Base-by-base conservation (phyloP, 2,797 vertebrate genomes). In the Enteromius paludinosus region DNA sequence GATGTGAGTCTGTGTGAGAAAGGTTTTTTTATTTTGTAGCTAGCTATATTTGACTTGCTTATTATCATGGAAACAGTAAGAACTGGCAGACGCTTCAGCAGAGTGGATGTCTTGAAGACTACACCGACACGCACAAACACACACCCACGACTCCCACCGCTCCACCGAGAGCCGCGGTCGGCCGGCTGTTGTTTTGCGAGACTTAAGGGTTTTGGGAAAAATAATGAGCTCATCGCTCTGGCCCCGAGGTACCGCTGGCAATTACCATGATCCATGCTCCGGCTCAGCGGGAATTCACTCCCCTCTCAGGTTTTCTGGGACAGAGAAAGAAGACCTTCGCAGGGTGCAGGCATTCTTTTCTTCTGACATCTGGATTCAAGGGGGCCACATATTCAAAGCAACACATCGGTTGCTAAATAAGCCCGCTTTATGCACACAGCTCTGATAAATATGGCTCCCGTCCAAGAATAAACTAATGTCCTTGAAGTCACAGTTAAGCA, bases 211-310 rank as follows among this genome's bases (percentile, higher is more conserved):
- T 87, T 87, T 81, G 87, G 89, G 91, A 90, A 93, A 93, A 93
- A 93, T 94, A 95, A 94, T 94, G 93, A 95, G 93, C 93, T 94
- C 93, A 95, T 92, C 87, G 89, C 88, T 90, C 87, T 85, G 86
- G 88, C 89, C 87, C 79, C 76, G 90, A 91, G 89, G 90, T 90
- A 92, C 89, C 82, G 82, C 88, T 90, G 91, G 92, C 92, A 93
- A 95, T 95, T 93, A 95, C 92, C 86, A 92, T 89, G 83, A 94
- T 92, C 91, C 91, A 91, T 91, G 88, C 89, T 81, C 43, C 10
- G 59, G 56, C 71, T 87, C 83, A 79, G 88, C 73, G 86, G 89
- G 90, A 89, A 92, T 90, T 90, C 89, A 84, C 86, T 79, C 88
- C 88, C 91, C 87, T 89, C 87, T 91, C 89, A 81, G 79, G 83